These are phyloP conservation scores for Matsumurasca onukii DNA, from an alignment of 1,140 invertebrate species.

Conservation along the genomic window DNA sequence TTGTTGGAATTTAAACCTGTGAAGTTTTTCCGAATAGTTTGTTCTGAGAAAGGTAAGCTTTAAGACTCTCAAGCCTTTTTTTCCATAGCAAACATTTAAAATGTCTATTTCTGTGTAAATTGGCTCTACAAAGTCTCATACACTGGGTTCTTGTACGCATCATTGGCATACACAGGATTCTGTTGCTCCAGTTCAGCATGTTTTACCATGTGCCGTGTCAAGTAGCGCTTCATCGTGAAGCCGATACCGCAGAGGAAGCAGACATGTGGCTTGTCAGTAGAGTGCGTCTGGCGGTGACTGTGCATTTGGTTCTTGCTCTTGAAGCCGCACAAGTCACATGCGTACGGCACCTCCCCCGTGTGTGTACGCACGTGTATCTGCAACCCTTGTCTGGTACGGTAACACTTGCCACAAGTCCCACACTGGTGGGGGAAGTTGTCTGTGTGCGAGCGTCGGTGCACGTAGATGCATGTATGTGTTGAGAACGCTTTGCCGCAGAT, in stretches of 20 bases:
- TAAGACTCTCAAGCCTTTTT: too few species aligned
- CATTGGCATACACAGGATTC: too few species aligned
- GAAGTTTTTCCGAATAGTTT: too few species aligned
- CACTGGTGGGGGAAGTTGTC: conserved; percentile 55
- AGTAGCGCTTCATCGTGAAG: conserved; percentile 26
- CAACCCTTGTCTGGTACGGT: conserved; percentile 54
- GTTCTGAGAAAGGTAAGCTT: too few species aligned
- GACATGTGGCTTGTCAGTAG: conserved; percentile 36
- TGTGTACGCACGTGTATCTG: conserved; percentile 47
- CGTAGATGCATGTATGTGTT: conserved; percentile 54
- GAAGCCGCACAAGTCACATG: conserved; percentile 33
- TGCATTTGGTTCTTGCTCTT: conserved; percentile 53
- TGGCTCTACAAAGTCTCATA: too few species aligned
- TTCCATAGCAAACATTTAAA: too few species aligned
- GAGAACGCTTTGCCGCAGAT: conserved; percentile 49
- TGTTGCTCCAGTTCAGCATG: too few species aligned
- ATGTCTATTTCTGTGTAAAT: too few species aligned
- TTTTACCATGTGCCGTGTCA: conserved; percentile 22
- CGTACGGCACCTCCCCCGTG: conserved; percentile 37
- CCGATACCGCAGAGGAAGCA: conserved; percentile 31
- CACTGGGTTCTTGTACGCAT: too few species aligned
- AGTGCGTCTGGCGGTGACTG: conserved; percentile 46
- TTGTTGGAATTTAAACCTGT: too few species aligned
- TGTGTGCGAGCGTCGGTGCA: conserved; percentile 53
- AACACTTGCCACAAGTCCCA: conserved; percentile 50